These are phyloP conservation scores for Scaptomyza cyrtandrae DNA, from an alignment of 2,888 invertebrate species.

Conservation along the genomic window DNA sequence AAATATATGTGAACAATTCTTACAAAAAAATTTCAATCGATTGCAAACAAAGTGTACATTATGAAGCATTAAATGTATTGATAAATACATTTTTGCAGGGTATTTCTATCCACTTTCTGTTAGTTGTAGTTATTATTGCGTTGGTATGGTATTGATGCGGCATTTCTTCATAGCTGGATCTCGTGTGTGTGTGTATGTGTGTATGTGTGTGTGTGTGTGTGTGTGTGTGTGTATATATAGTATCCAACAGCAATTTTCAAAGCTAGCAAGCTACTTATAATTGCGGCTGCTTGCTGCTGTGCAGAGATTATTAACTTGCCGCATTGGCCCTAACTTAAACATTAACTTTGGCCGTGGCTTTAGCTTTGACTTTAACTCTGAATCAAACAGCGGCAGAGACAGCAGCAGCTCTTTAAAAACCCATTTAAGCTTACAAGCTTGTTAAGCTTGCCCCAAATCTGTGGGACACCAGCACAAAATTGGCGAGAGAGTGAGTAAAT, in stretches of 20 bases:
- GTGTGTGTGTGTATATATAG: conserved; percentile 6
- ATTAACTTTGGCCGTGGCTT: conserved; percentile 33
- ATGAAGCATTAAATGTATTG: no score
- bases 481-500: neutral
- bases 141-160: conserved; percentile 1
- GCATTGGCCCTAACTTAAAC: conserved; percentile 10
- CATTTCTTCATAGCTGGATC: neutral
- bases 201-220: conserved; percentile 4
- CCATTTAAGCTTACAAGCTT: conserved; percentile 76
- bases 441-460: conserved; percentile 78
- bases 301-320: conserved; percentile 66
- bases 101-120: neutral
- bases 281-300: conserved; percentile 66
- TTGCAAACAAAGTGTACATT: no score
- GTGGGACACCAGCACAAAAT: conserved; percentile 26
- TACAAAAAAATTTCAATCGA: no score
- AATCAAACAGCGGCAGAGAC: neutral
- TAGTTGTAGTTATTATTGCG: conserved; percentile 1
- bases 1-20: no score
- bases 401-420: conserved; percentile 76
- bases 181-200: conserved; percentile 1
- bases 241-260: conserved; percentile 64
- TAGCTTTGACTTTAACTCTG: neutral
- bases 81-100: no score
- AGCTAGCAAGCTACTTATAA: conserved; percentile 68